Evolutionary conservation across 1,140 invertebrate genomes (phyloP).

Genomic region (Neodiprion virginianus): DNA sequence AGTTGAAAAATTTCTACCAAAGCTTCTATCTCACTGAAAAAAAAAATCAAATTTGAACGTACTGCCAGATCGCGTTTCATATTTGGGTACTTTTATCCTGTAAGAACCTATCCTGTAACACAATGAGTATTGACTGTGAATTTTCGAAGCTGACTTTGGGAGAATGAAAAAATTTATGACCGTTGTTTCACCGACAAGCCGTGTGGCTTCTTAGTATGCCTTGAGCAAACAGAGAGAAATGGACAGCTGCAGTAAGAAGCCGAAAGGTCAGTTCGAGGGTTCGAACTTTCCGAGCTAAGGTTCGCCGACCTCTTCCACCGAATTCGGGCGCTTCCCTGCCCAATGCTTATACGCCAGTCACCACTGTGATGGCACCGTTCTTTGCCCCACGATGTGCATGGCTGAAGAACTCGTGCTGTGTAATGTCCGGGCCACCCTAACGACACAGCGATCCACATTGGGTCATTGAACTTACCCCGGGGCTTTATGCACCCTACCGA

Average conservation of each 20-base stretch:
- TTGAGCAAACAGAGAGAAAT: neutral
- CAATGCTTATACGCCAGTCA: neutral
- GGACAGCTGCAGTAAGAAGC: neutral
- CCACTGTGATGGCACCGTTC: neutral
- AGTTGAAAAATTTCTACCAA: too few relatives aligned
- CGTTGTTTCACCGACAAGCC: too few relatives aligned
- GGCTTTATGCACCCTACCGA: neutral
- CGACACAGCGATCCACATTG: neutral
- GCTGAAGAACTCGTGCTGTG: neutral
- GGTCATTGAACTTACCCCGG: neutral
- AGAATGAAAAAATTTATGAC: too few relatives aligned
- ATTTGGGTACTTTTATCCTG: too few relatives aligned
- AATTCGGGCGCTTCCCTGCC: slow-evolving; percentile 1
- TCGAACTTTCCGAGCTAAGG: neutral
- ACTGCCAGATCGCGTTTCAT: too few relatives aligned
- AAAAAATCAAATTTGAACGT: too few relatives aligned
- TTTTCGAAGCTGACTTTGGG: too few relatives aligned
- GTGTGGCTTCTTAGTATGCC: neutral
- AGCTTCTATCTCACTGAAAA: too few relatives aligned
- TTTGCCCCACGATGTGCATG: neutral
- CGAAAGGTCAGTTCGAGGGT: neutral
- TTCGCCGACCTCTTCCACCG: slow-evolving; percentile 4
- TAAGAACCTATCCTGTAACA: too few relatives aligned
- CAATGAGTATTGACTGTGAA: too few relatives aligned
- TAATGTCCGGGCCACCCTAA: neutral